phyloP scores from a whole-genome alignment of 2,888 invertebrate species.

The Hyalella azteca region DNA sequence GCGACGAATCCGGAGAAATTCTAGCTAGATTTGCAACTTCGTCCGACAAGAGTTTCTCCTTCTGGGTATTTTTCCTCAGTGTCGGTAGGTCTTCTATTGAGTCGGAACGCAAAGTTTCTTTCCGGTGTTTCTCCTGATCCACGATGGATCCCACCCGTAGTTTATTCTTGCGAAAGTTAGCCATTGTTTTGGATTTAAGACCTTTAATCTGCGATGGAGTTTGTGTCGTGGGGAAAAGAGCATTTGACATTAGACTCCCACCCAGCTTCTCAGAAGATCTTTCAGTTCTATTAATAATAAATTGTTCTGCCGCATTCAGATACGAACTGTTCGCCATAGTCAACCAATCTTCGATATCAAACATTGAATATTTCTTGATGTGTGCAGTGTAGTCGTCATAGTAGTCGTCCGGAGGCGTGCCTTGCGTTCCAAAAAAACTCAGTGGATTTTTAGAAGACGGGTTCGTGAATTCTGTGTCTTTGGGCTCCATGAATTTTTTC shows the following conservation, averaged over 20 bases:
- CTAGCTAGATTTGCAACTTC: not conserved
- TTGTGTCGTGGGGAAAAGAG: too few relatives aligned
- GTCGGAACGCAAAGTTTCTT: too few relatives aligned
- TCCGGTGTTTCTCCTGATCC: too few relatives aligned
- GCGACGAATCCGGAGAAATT: conserved; percentile 5
- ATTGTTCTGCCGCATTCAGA: not conserved
- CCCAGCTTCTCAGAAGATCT: not conserved
- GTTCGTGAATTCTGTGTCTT: not conserved
- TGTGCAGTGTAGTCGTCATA: conserved; percentile 26
- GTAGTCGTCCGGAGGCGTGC: not conserved
- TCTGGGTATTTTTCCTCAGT: not conserved
- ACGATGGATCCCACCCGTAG: too few relatives aligned
- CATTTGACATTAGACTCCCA: too few relatives aligned
- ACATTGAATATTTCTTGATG: conserved; percentile 25
- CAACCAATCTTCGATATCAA: conserved; percentile 29
- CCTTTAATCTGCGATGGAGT: too few relatives aligned
- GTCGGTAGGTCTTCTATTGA: too few relatives aligned
- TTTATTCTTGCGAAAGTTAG: too few relatives aligned
- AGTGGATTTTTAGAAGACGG: not conserved
- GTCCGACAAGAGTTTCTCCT: not conserved
- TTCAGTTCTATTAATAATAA: not conserved
- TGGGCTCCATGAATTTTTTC: not conserved
- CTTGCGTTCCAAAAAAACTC: not conserved
- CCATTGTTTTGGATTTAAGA: too few relatives aligned
- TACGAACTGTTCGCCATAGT: not conserved